Base-by-base conservation (phyloP, 53 echinoderm and acorn worm genomes). In the Temnopleurus reevesii region DNA sequence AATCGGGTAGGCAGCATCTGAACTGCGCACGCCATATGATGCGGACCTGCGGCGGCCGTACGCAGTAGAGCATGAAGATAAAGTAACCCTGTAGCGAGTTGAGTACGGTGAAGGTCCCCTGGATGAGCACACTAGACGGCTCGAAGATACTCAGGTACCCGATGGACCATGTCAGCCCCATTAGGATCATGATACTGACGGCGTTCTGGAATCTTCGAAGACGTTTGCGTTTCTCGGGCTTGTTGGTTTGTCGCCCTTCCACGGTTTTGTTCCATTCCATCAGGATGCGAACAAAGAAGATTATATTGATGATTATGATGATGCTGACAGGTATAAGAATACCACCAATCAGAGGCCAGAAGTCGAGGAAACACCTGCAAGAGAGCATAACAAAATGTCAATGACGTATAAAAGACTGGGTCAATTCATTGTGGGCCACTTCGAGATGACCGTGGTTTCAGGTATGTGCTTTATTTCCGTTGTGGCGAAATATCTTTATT, bases 21-120 rank as follows among this genome's bases (percentile, higher is more conserved):
- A 83, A 83, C 55, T 83, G 83, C 28, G 54, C 27, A 33, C 55
- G 83, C 94, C 94, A 94, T n/a, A 55, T 77, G 38, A 56, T 84
- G 24, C 95, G 83, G 6, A 93, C 91, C 23, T 91, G 84, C 0
- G 93, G 59, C 81, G 89, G 93, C 26, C 91, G 89, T 2, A 93
- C 81, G 54, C 93, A 91, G 45, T 93, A 93, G 5, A 91, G 23
- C 93, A 93, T 93, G 77, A 93, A 93, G 83, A 93, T 93, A 19
- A 89, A 91, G 57, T 91, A 93, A 0, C 93, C 93, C 56, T 93
- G 93, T 31, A 93, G 91, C 21, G 93, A 89, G 55, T 93, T 93
- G 6, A 93, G 65, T 10, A 93, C 61, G 63, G 91, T 91, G 89
- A 93, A 93, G 77, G 89, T 21, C 15, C 54, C 83, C 4, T 55